Conservation (phyloP, 1,140 invertebrate species). For the Melipona quadrifasciata region DNA sequence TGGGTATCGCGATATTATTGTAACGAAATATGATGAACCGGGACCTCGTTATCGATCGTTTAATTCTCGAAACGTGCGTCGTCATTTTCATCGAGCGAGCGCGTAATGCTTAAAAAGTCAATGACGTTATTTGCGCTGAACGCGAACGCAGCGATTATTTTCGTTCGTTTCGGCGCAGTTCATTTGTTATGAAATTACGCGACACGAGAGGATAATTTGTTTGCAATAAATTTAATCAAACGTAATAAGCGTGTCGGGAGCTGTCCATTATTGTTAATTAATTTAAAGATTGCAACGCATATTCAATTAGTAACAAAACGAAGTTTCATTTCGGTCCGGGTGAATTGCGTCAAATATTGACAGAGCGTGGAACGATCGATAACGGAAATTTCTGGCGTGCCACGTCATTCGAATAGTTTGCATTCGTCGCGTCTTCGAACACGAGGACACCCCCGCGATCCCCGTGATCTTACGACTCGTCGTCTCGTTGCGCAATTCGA, state of each 20-base stretch:
- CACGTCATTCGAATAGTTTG: not conserved
- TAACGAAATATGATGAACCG: slow-evolving; percentile 2
- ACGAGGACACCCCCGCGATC: too few species aligned
- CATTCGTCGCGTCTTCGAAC: not conserved
- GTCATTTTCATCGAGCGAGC: not conserved
- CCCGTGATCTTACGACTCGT: not conserved
- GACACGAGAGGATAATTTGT: slow-evolving; percentile 4
- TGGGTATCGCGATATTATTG: not conserved
- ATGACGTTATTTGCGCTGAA: not conserved
- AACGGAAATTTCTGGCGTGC: not conserved
- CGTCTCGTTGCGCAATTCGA: too few species aligned
- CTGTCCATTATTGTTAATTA: slow-evolving; percentile 38
- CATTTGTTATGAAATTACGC: slow-evolving; percentile 4
- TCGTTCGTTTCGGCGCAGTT: not conserved
- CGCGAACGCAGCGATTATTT: not conserved
- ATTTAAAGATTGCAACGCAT: slow-evolving; percentile 11
- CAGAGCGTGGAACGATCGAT: slow-evolving; percentile 9
- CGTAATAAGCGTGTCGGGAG: slow-evolving; percentile 13
- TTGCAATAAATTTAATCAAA: slow-evolving; percentile 21
- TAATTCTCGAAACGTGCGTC: not conserved
- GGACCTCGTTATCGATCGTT: slow-evolving; percentile 1
- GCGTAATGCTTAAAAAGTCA: not conserved
- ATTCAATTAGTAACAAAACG: slow-evolving; percentile 22
- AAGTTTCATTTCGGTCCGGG: not conserved
- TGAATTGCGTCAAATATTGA: slow-evolving; percentile 16